A percentile compares a stretch with the other conserved stretches of the same genome.
These are phyloP conservation scores for Micrasema longulum DNA, from an alignment of 1,140 invertebrate species.

Conservation along the genomic window DNA sequence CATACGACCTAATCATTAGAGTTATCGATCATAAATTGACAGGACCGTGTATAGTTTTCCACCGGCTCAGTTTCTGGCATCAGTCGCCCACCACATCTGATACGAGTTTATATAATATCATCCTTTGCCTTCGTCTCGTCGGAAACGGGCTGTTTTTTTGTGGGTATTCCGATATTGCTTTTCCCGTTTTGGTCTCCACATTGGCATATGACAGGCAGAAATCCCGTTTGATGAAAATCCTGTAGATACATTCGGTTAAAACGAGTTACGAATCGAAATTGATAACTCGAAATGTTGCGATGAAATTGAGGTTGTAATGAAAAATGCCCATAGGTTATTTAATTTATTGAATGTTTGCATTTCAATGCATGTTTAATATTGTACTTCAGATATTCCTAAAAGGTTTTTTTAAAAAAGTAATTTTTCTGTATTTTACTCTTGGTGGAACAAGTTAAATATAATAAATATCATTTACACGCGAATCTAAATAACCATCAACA, in stretches of 20 bases:
- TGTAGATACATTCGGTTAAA: not conserved
- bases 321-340: too few species aligned
- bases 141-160: conserved; percentile 3
- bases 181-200: not conserved
- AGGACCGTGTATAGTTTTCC: not conserved
- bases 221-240: conserved; percentile 7
- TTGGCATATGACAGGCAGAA: conserved; percentile 21
- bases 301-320: too few species aligned
- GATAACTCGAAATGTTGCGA: too few species aligned
- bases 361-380: too few species aligned
- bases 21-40: conserved; percentile 17
- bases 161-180: conserved; percentile 23
- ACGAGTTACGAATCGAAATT: too few species aligned
- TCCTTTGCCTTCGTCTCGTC: not conserved
- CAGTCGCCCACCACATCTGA: not conserved
- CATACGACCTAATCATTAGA: not conserved
- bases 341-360: too few species aligned
- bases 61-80: not conserved
- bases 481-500: too few species aligned
- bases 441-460: too few species aligned
- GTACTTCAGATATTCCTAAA: too few species aligned
- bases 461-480: too few species aligned
- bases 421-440: too few species aligned
- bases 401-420: too few species aligned
- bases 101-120: not conserved